These are phyloP conservation scores for Philonicus albiceps DNA, from an alignment of 2,888 invertebrate genomes.

Conservation along the genomic window DNA sequence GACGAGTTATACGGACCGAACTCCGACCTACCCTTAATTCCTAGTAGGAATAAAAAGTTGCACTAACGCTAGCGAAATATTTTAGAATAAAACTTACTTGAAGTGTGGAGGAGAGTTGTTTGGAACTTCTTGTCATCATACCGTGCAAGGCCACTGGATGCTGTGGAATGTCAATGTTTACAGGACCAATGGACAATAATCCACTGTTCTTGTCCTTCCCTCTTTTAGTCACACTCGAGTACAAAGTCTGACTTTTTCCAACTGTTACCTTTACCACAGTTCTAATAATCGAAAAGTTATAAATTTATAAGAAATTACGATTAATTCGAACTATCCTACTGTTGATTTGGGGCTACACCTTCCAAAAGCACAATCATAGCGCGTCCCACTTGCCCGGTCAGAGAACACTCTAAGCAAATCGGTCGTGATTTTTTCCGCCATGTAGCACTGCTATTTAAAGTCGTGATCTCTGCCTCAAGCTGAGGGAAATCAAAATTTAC, in stretches of 20 bases:
- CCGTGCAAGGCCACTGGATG: slow-evolving; percentile 98
- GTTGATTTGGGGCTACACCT: slow-evolving; percentile 88
- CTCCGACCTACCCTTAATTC: slow-evolving; percentile 84
- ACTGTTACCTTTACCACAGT: slow-evolving; percentile 93
- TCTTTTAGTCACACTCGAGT: slow-evolving; percentile 82
- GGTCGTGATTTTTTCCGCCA: slow-evolving; percentile 85
- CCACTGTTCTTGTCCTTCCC: slow-evolving; percentile 82
- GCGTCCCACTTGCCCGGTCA: slow-evolving; percentile 89
- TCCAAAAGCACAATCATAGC: slow-evolving; percentile 92
- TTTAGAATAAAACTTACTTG: slow-evolving; percentile 68
- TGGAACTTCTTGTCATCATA: slow-evolving; percentile 95
- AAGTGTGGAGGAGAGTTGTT: slow-evolving; percentile 89
- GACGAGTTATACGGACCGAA: slow-evolving; percentile 74
- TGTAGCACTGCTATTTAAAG: slow-evolving; percentile 88
- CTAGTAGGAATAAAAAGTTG: slow-evolving; percentile 58
- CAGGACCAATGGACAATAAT: slow-evolving; percentile 84
- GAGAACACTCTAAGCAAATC: slow-evolving; percentile 75
- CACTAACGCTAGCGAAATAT: not conserved
- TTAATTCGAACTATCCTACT: slow-evolving; percentile 66
- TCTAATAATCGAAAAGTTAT: slow-evolving; percentile 61
- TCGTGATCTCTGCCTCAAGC: slow-evolving; percentile 91
- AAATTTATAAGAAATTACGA: not conserved
- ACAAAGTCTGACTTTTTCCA: slow-evolving; percentile 90
- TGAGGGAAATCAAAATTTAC: slow-evolving; percentile 13
- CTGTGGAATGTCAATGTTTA: slow-evolving; percentile 95